Percentiles rank a stretch among this genome's conserved stretches.
Evolutionary conservation across 1,140 invertebrate genomes (phyloP).

Genomic region (Aporrectodea caliginosa): DNA sequence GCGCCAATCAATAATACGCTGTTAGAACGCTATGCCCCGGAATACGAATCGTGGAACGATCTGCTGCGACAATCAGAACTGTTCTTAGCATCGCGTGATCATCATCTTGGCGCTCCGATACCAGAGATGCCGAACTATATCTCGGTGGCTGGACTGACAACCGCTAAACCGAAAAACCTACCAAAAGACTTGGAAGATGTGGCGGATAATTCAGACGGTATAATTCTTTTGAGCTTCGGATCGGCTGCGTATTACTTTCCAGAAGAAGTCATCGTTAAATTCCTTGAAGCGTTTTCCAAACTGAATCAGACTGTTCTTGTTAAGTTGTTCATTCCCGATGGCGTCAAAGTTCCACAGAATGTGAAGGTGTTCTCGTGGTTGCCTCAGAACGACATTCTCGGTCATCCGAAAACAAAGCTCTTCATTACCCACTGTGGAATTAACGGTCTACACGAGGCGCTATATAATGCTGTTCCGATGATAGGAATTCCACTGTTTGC

Average conservation of each 20-base stretch:
- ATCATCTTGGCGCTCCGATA: constrained; percentile 11
- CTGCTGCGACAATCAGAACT: constrained; percentile 7
- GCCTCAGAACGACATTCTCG: constrained; percentile 60
- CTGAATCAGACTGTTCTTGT: constrained; percentile 59
- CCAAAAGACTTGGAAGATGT: constrained; percentile 6
- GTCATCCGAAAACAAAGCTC: constrained; percentile 36
- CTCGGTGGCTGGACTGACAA: constrained; percentile 12
- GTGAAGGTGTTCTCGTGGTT: constrained; percentile 65
- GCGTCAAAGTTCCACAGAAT: constrained; percentile 58
- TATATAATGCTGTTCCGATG: constrained; percentile 40
- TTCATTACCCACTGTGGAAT: constrained; percentile 44
- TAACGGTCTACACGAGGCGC: constrained; percentile 39
- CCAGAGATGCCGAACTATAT: constrained; percentile 21
- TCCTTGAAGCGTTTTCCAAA: constrained; percentile 55
- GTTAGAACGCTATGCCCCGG: not conserved
- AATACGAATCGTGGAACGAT: not conserved
- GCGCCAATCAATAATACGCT: not conserved
- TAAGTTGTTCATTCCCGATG: constrained; percentile 54
- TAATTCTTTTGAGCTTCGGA: constrained; percentile 27
- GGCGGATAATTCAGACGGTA: not conserved
- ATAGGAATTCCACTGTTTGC: constrained; percentile 41
- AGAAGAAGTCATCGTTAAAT: constrained; percentile 37
- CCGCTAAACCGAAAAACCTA: not conserved
- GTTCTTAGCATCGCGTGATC: not conserved
- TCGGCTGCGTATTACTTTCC: constrained; percentile 21